phyloP scores from a whole-genome alignment of 2,888 invertebrate genomes.

The Nephrotoma appendiculata region DNA sequence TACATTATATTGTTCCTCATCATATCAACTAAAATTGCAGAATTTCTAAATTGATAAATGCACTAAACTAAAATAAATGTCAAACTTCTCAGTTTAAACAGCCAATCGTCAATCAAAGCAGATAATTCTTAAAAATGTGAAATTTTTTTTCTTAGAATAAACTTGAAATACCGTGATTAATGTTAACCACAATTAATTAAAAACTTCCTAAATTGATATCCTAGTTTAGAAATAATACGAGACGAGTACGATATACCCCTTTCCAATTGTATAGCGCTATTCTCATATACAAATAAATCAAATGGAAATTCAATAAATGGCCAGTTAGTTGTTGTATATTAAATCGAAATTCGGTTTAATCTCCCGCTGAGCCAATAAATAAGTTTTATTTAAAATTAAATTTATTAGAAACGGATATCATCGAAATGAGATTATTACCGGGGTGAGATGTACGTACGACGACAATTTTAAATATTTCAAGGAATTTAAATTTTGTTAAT shows the following conservation, averaged over 20 bases:
- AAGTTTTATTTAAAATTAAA: background rate
- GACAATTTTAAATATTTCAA: background rate
- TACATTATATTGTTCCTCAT: too few species aligned
- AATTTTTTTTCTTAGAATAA: background rate
- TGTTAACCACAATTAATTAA: background rate
- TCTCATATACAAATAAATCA: background rate
- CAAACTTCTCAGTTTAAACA: too few species aligned
- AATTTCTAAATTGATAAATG: too few species aligned
- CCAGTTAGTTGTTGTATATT: background rate
- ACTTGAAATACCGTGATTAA: background rate
- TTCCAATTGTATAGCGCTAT: too few species aligned
- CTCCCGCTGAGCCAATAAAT: background rate
- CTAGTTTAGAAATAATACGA: background rate
- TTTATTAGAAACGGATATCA: background rate
- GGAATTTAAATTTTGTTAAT: background rate
- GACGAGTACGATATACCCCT: background rate
- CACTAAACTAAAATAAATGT: too few species aligned
- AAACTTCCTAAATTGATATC: background rate
- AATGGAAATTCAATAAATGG: background rate
- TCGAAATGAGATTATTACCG: background rate
- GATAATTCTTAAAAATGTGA: too few species aligned
- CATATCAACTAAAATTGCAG: too few species aligned
- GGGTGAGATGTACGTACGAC: background rate
- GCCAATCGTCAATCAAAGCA: too few species aligned
- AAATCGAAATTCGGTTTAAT: background rate